Percentiles rank a stretch among this genome's conserved stretches.
Evolutionary conservation across 2,113 vertebrate species (phyloP).

Genomic region (Lepisosteus osseus): DNA sequence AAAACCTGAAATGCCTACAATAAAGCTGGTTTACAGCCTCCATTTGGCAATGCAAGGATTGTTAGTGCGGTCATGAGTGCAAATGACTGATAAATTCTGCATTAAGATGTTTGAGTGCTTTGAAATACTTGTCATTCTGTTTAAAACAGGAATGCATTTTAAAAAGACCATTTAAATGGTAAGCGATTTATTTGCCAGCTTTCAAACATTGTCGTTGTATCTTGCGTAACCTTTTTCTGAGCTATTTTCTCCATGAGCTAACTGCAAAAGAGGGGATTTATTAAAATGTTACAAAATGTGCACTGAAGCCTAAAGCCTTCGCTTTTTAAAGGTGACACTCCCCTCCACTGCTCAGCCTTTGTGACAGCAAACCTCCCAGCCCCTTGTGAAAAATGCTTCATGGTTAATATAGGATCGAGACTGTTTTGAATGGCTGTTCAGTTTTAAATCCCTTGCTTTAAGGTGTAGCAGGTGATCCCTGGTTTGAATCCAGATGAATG

Average conservation of each 20-base stretch:
- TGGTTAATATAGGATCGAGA: not conserved
- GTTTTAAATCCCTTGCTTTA: no score
- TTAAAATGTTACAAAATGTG: constrained; percentile 60
- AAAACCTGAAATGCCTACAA: constrained; percentile 59
- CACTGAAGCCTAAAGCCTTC: constrained; percentile 61
- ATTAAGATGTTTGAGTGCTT: constrained; percentile 59
- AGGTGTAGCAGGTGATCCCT: no score
- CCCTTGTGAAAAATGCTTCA: constrained; percentile 16
- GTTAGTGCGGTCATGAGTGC: constrained; percentile 58
- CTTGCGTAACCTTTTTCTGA: constrained; percentile 40
- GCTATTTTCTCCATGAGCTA: constrained; percentile 66
- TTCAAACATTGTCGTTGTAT: constrained; percentile 46
- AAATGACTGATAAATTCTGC: constrained; percentile 62
- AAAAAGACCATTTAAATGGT: constrained; percentile 59
- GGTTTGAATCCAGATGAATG: no score
- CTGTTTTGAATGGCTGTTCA: no score
- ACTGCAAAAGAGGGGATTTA: constrained; percentile 57
- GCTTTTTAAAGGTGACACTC: constrained; percentile 51
- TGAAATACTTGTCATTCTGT: constrained; percentile 57
- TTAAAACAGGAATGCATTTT: constrained; percentile 33
- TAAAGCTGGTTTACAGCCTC: constrained; percentile 57
- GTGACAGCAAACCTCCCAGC: constrained; percentile 39
- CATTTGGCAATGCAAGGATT: constrained; percentile 55
- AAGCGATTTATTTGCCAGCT: constrained; percentile 63
- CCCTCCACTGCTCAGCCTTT: constrained; percentile 60